Evolutionary conservation across 2,888 invertebrate genomes (phyloP).

Genomic region (Dasypolia templi): DNA sequence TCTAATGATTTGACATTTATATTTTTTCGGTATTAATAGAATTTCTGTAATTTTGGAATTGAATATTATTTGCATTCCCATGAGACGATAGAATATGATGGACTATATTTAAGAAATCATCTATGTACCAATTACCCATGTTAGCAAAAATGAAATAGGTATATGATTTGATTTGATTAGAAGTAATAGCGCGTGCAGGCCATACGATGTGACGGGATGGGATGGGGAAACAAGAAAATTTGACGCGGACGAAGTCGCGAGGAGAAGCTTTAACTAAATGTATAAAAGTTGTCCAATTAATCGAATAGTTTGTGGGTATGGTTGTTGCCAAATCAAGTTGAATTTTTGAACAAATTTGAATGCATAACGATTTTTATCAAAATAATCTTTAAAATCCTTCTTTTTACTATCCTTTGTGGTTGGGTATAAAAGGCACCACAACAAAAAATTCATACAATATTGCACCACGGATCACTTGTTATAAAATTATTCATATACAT

Average conservation of each 20-base stretch:
- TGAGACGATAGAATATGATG: too few species aligned
- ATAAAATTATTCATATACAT: constrained; percentile 5
- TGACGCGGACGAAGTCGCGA: not conserved
- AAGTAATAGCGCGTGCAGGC: not conserved
- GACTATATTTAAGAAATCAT: too few species aligned
- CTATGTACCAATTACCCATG: too few species aligned
- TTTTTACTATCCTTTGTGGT: not conserved
- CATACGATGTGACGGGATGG: not conserved
- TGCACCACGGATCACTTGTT: not conserved
- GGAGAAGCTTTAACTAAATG: too few species aligned
- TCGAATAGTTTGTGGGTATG: not conserved
- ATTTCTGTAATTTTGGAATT: too few species aligned
- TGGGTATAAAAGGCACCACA: not conserved
- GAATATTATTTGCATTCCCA: too few species aligned
- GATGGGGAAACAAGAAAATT: too few species aligned
- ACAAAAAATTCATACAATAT: not conserved
- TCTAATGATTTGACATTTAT: too few species aligned
- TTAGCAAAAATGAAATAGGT: too few species aligned
- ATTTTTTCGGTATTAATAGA: too few species aligned
- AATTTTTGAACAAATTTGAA: not conserved
- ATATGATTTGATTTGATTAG: too few species aligned
- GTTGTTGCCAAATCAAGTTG: not conserved
- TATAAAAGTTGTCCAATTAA: not conserved
- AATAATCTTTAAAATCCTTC: not conserved
- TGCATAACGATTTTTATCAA: not conserved